phyloP scores from a whole-genome alignment of 2,113 vertebrate species.

The Polypterus senegalus region DNA sequence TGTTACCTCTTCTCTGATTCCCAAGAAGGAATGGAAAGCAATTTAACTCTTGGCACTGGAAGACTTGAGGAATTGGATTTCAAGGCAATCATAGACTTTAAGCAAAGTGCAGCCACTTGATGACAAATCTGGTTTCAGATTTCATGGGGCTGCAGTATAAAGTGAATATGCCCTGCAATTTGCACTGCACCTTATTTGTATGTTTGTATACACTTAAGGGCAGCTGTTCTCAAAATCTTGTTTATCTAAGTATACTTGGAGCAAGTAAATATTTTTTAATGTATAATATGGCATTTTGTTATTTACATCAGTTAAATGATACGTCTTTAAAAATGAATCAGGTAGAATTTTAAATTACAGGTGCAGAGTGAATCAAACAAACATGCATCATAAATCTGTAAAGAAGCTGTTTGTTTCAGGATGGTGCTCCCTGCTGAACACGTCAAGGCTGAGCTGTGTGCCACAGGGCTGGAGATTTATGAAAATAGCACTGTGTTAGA shows the following conservation, averaged over 20 bases:
- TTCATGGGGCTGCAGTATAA: background rate
- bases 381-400: constrained; percentile 21
- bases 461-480: no score
- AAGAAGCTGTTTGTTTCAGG: constrained; percentile 36
- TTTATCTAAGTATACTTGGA: no score
- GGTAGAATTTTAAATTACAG: constrained; percentile 42
- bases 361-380: constrained; percentile 20
- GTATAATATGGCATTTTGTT: constrained; percentile 11
- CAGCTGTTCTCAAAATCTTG: no score
- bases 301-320: constrained; percentile 58
- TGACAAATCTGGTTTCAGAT: constrained; percentile 33
- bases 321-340: constrained; percentile 53
- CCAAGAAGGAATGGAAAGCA: no score
- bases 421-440: constrained; percentile 49
- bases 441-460: constrained; percentile 34
- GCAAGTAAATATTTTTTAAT: no score
- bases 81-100: constrained; percentile 45
- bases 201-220: no score
- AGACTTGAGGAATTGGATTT: constrained; percentile 45
- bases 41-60: constrained; percentile 28
- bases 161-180: background rate
- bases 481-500: no score
- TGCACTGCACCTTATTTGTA: background rate
- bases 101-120: constrained; percentile 59
- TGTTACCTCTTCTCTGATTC: no score